These are phyloP conservation scores for Poeciliopsis occidentalis DNA, from an alignment of 2,113 vertebrate species.

Conservation along the genomic window DNA sequence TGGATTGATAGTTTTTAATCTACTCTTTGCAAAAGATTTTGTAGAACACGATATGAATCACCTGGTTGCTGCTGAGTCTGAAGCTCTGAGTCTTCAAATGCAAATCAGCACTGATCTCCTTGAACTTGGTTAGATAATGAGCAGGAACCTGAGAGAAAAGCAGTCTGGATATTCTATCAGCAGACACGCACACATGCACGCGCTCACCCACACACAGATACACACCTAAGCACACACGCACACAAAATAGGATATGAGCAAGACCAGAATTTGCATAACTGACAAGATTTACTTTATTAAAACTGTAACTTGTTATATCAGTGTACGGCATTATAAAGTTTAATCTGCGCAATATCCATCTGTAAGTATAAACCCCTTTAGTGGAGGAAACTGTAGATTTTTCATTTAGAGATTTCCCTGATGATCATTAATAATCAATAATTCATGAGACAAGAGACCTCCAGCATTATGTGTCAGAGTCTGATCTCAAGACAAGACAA, in stretches of 20 bases:
- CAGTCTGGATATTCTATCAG: constrained; percentile 26
- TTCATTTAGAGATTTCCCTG: not conserved
- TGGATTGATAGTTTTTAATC: constrained; percentile 74
- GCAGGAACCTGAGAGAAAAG: constrained; percentile 59
- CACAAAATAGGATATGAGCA: constrained; percentile 14
- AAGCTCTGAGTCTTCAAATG: constrained; percentile 64
- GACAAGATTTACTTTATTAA: not conserved
- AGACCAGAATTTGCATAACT: not conserved
- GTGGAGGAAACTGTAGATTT: not conserved
- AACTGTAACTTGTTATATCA: not conserved
- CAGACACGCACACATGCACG: constrained; percentile 19
- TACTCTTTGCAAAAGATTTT: constrained; percentile 64
- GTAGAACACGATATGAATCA: constrained; percentile 68
- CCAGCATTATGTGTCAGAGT: not conserved
- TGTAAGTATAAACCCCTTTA: not conserved
- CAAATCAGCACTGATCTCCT: constrained; percentile 75
- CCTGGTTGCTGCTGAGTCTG: constrained; percentile 57
- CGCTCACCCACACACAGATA: constrained; percentile 26
- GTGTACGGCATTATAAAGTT: not conserved
- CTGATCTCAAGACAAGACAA: constrained; percentile 6
- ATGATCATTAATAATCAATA: not conserved
- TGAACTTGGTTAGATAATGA: constrained; percentile 74
- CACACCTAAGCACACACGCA: constrained; percentile 40
- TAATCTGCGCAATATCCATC: not conserved
- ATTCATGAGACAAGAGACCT: constrained; percentile 14